A percentile compares a stretch with the other conserved stretches of the same genome.
phyloP scores from a whole-genome alignment of 2,113 vertebrate genomes.

The Strix aluco region DNA sequence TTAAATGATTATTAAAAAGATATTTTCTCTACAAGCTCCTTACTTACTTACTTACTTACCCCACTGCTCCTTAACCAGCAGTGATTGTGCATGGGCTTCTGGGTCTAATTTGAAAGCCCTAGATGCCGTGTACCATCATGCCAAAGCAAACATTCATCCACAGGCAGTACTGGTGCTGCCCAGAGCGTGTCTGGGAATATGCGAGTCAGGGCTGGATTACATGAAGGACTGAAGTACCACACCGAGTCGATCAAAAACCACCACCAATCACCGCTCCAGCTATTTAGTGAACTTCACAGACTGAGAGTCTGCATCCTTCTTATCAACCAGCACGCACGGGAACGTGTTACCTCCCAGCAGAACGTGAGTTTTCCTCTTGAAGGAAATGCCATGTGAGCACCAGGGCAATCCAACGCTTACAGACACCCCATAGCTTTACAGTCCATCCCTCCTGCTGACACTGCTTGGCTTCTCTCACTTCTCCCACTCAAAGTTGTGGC shows the following conservation, averaged over 20 bases:
- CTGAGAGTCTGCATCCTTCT: neutral
- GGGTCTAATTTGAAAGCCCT: neutral
- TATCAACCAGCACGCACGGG: neutral
- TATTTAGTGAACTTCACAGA: neutral
- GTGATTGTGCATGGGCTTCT: neutral
- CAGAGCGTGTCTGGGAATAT: rapidly evolving
- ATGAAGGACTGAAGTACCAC: neutral
- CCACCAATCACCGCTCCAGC: neutral
- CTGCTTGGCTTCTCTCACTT: neutral
- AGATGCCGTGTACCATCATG: neutral
- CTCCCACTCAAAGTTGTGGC: neutral
- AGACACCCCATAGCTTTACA: neutral
- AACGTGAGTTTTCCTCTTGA: neutral
- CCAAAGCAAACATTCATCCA: neutral
- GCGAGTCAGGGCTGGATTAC: neutral
- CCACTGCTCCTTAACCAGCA: neutral
- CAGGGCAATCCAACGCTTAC: neutral
- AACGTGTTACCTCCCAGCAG: neutral
- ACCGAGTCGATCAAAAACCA: rapidly evolving
- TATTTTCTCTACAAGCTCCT: neutral
- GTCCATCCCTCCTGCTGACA: neutral
- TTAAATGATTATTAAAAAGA: neutral
- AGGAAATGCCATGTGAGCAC: neutral
- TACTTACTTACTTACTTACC: neutral
- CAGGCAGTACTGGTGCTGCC: neutral